Conservation (phyloP, 92 coral and sea anemone genomes). For the Desmophyllum pertusum region DNA sequence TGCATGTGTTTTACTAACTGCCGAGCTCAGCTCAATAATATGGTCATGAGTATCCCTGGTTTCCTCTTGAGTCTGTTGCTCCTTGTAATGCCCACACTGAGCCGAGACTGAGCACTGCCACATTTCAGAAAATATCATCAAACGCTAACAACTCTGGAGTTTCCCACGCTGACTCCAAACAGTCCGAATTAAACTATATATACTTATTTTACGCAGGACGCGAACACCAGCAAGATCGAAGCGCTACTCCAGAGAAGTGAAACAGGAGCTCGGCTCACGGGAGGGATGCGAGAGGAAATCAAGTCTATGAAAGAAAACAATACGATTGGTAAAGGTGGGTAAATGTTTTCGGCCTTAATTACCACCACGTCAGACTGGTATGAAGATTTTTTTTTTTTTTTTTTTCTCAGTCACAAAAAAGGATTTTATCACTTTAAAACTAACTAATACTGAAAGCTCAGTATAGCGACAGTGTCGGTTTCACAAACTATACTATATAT, state of each 20-base stretch:
- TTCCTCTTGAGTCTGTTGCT: neutral
- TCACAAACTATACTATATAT: too few species aligned
- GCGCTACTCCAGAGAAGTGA: neutral
- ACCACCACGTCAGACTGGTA: too few species aligned
- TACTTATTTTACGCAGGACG: slow-evolving; percentile 8
- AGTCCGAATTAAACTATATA: neutral
- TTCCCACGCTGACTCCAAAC: neutral
- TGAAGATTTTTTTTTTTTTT: too few species aligned
- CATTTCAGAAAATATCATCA: neutral
- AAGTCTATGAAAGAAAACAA: neutral
- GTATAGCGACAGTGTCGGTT: too few species aligned
- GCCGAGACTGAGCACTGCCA: neutral
- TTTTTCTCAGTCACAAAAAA: too few species aligned
- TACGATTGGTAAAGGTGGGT: neutral
- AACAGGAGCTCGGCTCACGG: neutral
- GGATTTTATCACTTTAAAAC: too few species aligned
- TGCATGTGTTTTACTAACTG: neutral
- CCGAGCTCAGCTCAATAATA: neutral
- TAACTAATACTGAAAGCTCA: too few species aligned
- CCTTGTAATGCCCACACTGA: neutral
- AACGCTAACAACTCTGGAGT: neutral
- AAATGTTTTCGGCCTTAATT: too few species aligned
- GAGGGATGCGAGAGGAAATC: neutral
- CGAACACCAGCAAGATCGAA: slow-evolving; percentile 9
- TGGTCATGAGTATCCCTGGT: neutral